A percentile compares a stretch with the other conserved stretches of the same genome.
Conservation (phyloP, 1,140 invertebrate species). For the Oncopodura yosiiana region DNA sequence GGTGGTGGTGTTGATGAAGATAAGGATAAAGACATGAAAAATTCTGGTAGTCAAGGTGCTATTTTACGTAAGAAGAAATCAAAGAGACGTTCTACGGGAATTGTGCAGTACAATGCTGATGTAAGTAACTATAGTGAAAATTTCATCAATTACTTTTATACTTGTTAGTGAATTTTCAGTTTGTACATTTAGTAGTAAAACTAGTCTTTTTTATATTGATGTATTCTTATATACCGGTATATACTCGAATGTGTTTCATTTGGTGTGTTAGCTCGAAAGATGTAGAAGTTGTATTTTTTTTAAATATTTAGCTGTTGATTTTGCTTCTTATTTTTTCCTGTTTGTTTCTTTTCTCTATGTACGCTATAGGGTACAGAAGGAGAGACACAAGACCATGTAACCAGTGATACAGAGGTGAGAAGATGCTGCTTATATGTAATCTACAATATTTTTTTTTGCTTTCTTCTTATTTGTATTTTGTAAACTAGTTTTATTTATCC, state of each 20-base stretch:
- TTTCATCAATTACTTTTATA: not conserved
- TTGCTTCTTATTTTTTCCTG: constrained; percentile 5
- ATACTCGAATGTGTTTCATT: no score
- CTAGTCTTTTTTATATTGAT: constrained; percentile 16
- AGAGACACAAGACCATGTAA: constrained; percentile 17
- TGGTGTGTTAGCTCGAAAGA: not conserved
- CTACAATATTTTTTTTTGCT: no score
- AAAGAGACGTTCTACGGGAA: constrained; percentile 41
- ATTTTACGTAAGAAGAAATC: constrained; percentile 39
- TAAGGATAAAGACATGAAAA: constrained; percentile 36
- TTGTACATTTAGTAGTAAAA: constrained; percentile 19
- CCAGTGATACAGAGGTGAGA: constrained; percentile 33
- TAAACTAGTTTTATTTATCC: no score
- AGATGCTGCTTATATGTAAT: no score
- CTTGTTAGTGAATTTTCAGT: constrained; percentile 15
- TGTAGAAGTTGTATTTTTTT: not conserved
- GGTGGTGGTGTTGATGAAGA: constrained; percentile 34
- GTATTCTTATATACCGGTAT: not conserved
- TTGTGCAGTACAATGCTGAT: constrained; percentile 30
- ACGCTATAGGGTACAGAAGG: constrained; percentile 23
- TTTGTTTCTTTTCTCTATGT: not conserved
- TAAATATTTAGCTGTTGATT: not conserved
- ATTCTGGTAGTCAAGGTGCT: constrained; percentile 34
- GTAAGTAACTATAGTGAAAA: constrained; percentile 25
- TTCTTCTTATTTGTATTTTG: no score